Percentiles rank a stretch among this genome's conserved stretches.
Conservation (phyloP, 2,888 invertebrate species). For the Xestoiulus laeticollis region DNA sequence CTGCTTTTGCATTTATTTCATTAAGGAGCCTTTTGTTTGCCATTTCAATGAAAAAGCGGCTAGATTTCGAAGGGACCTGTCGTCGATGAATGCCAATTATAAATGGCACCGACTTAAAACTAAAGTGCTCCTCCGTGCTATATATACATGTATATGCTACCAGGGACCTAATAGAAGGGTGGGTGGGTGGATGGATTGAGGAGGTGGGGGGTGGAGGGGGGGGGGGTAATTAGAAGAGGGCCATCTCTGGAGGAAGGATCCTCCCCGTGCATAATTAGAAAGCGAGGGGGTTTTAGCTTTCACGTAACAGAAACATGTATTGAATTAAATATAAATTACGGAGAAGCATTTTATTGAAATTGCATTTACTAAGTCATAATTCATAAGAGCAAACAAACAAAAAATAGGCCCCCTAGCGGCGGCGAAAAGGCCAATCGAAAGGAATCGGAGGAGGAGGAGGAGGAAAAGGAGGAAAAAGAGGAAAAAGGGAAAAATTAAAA, state of each 20-base stretch:
- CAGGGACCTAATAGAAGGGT: background rate
- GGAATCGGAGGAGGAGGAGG: background rate
- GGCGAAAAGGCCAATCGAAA: background rate
- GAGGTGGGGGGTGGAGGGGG: background rate
- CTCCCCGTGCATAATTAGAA: background rate
- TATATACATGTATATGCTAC: background rate
- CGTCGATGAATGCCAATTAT: conserved; percentile 37
- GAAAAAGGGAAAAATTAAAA: no score
- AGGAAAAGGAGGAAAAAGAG: no score
- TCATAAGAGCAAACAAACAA: conserved; percentile 37
- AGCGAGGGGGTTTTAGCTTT: conserved; percentile 33
- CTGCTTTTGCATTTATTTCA: conserved; percentile 24
- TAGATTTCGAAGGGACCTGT: conserved; percentile 35
- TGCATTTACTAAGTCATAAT: conserved; percentile 47
- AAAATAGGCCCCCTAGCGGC: conserved; percentile 11
- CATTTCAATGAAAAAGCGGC: conserved; percentile 37
- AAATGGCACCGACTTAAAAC: conserved; percentile 33
- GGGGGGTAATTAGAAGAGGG: background rate
- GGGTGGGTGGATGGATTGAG: background rate
- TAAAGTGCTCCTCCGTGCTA: conserved; percentile 23
- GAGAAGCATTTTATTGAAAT: conserved; percentile 51
- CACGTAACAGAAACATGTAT: conserved; percentile 47
- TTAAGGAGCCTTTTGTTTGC: conserved; percentile 21
- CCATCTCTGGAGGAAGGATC: conserved; percentile 19
- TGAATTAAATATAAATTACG: conserved; percentile 49